Conservation (phyloP, 2,797 vertebrate species). For the Leptodactylus fallax region DNA sequence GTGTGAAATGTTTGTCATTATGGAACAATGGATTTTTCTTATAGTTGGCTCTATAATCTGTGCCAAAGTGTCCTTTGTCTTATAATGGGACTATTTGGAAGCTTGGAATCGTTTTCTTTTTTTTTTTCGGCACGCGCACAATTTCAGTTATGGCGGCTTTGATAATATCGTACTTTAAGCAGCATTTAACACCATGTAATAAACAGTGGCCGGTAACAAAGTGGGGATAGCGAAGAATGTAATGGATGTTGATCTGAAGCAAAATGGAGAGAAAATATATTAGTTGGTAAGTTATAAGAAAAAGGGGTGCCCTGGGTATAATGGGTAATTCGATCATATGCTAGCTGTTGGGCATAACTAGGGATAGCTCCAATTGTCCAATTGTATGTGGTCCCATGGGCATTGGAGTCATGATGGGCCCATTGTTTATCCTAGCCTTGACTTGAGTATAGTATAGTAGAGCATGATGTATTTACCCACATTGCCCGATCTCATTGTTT, state of each 20-base stretch:
- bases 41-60: constrained; percentile 64
- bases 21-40: constrained; percentile 66
- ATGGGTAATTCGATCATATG: neutral
- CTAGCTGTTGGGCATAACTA: no score
- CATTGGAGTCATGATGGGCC: neutral
- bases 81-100: constrained; percentile 48
- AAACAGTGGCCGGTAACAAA: constrained; percentile 6
- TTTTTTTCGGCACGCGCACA: neutral
- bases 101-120: constrained; percentile 6
- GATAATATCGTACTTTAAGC: constrained; percentile 42
- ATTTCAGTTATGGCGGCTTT: constrained; percentile 16
- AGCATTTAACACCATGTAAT: constrained; percentile 41
- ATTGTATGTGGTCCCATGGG: neutral
- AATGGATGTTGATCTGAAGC: neutral
- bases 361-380: no score
- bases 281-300: neutral
- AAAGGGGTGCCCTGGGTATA: neutral
- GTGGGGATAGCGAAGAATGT: neutral
- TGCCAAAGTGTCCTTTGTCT: constrained; percentile 59
- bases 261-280: constrained; percentile 2
- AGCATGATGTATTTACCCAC: no score
- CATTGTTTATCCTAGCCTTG: no score
- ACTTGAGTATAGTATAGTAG: no score
- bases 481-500: no score
- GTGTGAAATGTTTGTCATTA: constrained; percentile 73